Percentiles rank a stretch among this genome's conserved stretches.
These are phyloP conservation scores for Lophochroa leadbeateri DNA, from an alignment of 2,113 vertebrate species.

Conservation along the genomic window DNA sequence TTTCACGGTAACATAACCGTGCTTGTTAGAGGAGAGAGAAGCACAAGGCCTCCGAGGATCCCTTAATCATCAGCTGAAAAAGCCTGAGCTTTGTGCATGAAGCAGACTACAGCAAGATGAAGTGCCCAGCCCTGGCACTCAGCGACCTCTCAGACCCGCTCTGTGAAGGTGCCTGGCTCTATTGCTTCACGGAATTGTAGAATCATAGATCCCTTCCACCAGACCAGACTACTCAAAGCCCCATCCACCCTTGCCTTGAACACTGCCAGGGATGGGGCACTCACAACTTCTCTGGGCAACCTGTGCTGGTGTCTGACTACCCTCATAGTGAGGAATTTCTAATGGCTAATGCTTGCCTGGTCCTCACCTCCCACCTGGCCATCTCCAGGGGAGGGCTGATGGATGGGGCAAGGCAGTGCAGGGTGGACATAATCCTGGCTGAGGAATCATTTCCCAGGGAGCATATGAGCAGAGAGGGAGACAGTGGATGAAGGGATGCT, in stretches of 20 bases:
- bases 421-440: accelerated
- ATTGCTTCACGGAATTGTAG: background rate
- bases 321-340: background rate
- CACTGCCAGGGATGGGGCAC: background rate
- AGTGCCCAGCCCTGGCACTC: accelerated
- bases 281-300: background rate
- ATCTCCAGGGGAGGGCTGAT: background rate
- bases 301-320: background rate
- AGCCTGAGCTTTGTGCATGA: background rate
- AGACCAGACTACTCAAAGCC: background rate
- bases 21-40: background rate
- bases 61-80: background rate
- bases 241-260: background rate
- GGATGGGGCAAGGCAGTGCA: background rate
- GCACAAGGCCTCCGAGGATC: background rate
- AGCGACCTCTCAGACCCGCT: accelerated
- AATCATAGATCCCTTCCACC: background rate
- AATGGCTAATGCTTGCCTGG: background rate
- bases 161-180: background rate
- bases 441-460: background rate
- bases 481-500: too few relatives aligned
- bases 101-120: background rate
- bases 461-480: background rate
- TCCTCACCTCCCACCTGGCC: background rate
- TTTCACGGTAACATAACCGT: accelerated